Conservation (phyloP, 2,888 invertebrate genomes). For the Cephus rjabovi region DNA sequence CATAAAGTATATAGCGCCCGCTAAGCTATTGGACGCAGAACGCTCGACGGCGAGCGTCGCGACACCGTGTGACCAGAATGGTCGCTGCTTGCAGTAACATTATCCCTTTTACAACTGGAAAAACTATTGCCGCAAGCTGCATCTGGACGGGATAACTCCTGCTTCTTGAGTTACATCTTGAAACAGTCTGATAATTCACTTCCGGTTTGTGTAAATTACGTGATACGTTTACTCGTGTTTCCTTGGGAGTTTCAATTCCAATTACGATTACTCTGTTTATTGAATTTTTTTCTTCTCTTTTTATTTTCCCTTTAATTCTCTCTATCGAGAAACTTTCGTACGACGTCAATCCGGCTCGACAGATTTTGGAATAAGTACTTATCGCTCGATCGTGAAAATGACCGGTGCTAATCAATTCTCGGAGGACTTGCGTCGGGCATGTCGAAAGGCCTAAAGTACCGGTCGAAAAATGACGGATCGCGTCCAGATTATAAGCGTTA, state of each 20-base stretch:
- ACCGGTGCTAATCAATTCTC: no score
- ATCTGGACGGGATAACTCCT: neutral
- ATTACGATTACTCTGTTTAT: neutral
- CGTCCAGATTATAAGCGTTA: neutral
- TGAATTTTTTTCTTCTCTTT: neutral
- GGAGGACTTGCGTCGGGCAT: neutral
- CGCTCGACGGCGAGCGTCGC: slow-evolving; percentile 3
- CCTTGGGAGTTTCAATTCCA: neutral
- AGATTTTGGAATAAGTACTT: neutral
- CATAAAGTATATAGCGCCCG: slow-evolving; percentile 44
- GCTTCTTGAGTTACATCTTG: neutral
- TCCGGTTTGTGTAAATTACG: neutral
- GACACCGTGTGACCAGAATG: slow-evolving; percentile 35
- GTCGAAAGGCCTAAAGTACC: neutral
- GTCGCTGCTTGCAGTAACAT: slow-evolving; percentile 19
- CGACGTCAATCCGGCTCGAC: neutral
- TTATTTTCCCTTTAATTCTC: neutral
- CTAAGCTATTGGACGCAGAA: slow-evolving; percentile 35
- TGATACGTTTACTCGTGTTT: neutral
- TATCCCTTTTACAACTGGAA: slow-evolving; percentile 38
- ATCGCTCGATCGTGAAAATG: neutral
- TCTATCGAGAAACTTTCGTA: no score
- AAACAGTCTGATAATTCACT: neutral
- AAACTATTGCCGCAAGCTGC: slow-evolving; percentile 27
- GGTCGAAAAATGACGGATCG: neutral